These are phyloP conservation scores for Percopsis transmontana DNA, from an alignment of 2,113 vertebrate genomes.

Conservation along the genomic window DNA sequence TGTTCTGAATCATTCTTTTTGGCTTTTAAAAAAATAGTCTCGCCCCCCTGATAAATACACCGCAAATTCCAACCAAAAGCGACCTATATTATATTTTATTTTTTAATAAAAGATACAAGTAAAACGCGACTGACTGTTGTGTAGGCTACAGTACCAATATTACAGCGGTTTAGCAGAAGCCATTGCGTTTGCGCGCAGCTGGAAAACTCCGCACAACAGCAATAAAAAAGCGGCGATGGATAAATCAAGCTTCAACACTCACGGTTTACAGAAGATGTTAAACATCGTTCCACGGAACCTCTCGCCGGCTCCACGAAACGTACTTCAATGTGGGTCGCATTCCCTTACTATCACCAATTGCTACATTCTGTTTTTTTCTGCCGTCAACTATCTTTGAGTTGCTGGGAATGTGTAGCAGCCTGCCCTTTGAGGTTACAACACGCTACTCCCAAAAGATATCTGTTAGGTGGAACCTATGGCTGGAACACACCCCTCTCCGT, in stretches of 20 bases:
- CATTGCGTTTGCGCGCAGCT: constrained; percentile 45
- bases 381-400: constrained; percentile 66
- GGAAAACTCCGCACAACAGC: constrained; percentile 20
- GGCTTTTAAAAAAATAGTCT: background rate
- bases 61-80: too few relatives aligned
- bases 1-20: constrained; percentile 14
- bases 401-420: constrained; percentile 55
- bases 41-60: background rate
- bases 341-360: constrained; percentile 48
- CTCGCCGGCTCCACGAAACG: constrained; percentile 46
- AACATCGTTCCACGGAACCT: constrained; percentile 67
- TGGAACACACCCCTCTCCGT: constrained; percentile 79
- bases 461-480: constrained; percentile 55
- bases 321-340: constrained; percentile 57
- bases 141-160: too few relatives aligned
- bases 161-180: constrained; percentile 21
- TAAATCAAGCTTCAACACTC: constrained; percentile 49
- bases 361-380: constrained; percentile 28
- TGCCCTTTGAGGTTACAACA: constrained; percentile 69
- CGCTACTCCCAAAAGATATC: constrained; percentile 70
- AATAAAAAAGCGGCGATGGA: constrained; percentile 17
- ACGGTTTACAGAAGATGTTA: constrained; percentile 75
- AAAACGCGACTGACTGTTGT: too few relatives aligned
- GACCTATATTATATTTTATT: too few relatives aligned
- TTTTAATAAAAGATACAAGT: too few relatives aligned